These are phyloP conservation scores for Penaeus japonicus DNA, from an alignment of 1,140 invertebrate species.

Conservation along the genomic window DNA sequence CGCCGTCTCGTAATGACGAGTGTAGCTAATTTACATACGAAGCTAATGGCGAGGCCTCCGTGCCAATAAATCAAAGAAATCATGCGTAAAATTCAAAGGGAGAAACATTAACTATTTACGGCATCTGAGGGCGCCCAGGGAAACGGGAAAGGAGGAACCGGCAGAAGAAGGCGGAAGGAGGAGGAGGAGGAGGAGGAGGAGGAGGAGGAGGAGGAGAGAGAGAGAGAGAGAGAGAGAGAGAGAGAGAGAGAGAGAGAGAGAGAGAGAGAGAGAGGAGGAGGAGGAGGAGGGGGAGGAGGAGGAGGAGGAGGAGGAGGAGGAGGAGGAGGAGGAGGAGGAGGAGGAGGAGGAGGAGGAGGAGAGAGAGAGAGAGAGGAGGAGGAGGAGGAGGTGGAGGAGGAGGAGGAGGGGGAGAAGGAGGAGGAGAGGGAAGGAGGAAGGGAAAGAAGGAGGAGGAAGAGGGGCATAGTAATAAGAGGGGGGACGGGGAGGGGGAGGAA, in stretches of 20 bases:
- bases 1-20: constrained; percentile 32
- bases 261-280: neutral
- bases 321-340: neutral
- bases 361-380: neutral
- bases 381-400: neutral
- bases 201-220: neutral
- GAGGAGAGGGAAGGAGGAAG: too few species aligned
- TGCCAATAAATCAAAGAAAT: constrained; percentile 50
- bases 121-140: constrained; percentile 1
- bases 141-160: constrained; percentile 6
- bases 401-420: too few species aligned
- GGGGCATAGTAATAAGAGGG: too few species aligned
- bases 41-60: constrained; percentile 38
- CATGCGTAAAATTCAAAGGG: constrained; percentile 44
- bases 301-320: neutral
- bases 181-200: neutral
- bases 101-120: constrained; percentile 51
- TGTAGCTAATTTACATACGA: constrained; percentile 45
- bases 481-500: too few species aligned
- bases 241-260: neutral
- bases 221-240: neutral
- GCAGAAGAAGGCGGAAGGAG: neutral
- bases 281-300: neutral
- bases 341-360: neutral
- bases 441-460: too few species aligned